Conservation (phyloP, 35 echinoderm and acorn worm genomes). For the Anneissia japonica region DNA sequence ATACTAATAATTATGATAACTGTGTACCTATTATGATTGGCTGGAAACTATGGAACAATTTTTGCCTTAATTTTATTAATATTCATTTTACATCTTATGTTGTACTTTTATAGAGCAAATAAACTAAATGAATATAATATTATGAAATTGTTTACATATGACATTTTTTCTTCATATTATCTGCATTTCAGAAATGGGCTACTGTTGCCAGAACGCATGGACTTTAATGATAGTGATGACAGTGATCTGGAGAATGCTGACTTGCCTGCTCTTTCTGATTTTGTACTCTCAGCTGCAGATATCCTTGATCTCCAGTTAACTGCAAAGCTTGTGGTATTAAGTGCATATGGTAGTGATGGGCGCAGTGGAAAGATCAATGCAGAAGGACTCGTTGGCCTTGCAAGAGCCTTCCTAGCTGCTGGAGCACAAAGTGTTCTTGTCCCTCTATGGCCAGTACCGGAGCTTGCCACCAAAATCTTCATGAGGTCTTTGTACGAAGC, state of each 20-base stretch:
- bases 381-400: constrained; percentile 72
- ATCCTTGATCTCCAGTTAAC: constrained; percentile 83
- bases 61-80: too few relatives aligned
- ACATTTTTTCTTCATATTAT: background rate
- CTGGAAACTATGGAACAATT: too few relatives aligned
- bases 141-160: too few relatives aligned
- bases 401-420: constrained; percentile 81
- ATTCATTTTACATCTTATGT: too few relatives aligned
- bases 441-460: constrained; percentile 85
- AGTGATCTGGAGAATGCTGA: constrained; percentile 62
- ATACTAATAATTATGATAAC: too few relatives aligned
- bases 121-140: too few relatives aligned
- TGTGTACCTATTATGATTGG: too few relatives aligned
- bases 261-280: constrained; percentile 73
- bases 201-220: constrained; percentile 59
- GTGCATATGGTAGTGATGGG: constrained; percentile 66
- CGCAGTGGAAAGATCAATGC: constrained; percentile 72
- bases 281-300: constrained; percentile 90
- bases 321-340: constrained; percentile 90
- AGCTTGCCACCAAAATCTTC: constrained; percentile 71
- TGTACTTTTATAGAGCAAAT: too few relatives aligned
- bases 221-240: constrained; percentile 91
- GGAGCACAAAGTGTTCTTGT: constrained; percentile 93
- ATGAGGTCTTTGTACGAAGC: constrained; percentile 74
- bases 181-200: constrained; percentile 22